Evolutionary conservation across 2,888 invertebrate species (phyloP).

Genomic region (Calliopum simillimum): DNA sequence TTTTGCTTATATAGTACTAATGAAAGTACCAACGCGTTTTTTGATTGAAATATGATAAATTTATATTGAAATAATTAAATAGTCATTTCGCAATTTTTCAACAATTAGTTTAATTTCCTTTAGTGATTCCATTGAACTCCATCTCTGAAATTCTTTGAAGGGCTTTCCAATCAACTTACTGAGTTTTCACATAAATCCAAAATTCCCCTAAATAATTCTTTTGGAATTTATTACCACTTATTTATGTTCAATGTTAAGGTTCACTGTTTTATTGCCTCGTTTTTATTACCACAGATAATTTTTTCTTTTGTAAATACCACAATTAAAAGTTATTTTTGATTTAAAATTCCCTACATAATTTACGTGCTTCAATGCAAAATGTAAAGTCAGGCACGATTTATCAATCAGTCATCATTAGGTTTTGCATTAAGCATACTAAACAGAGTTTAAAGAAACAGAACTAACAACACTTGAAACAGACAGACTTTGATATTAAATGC

Average conservation of each 20-base stretch:
- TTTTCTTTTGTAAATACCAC: neutral
- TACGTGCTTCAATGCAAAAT: neutral
- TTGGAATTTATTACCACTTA: neutral
- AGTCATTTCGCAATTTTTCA: no score
- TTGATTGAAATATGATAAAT: no score
- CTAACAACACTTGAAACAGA: no score
- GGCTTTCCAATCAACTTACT: no score
- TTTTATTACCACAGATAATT: neutral
- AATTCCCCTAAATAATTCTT: neutral
- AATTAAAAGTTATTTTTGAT: slow-evolving; percentile 14
- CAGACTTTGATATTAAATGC: no score
- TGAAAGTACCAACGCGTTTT: no score
- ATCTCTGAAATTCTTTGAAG: no score
- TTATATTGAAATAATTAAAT: no score
- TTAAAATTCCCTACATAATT: neutral
- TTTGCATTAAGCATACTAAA: slow-evolving; percentile 30
- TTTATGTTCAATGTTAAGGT: slow-evolving; percentile 17
- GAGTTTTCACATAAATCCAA: no score
- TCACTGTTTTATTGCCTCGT: neutral
- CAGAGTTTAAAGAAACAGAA: neutral
- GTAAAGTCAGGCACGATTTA: slow-evolving; percentile 19
- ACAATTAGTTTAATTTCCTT: no score
- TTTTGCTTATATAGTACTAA: no score
- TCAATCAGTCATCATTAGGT: slow-evolving; percentile 27
- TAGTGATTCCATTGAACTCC: no score